Base-by-base conservation (phyloP, 2,888 invertebrate genomes). In the Sipha maydis region DNA sequence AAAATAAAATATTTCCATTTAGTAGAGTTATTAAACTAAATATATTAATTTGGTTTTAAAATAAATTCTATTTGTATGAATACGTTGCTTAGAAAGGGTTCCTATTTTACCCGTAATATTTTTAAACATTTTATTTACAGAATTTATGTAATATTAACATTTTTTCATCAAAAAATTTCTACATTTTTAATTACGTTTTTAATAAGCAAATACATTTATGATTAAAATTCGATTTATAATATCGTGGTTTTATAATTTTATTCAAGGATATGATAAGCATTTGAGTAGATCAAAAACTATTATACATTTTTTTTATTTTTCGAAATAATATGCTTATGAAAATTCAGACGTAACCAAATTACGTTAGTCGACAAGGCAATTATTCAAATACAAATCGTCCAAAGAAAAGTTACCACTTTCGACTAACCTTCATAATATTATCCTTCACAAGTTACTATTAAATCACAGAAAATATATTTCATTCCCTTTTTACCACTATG, bases 381-480 rank as follows among this genome's bases (percentile, higher is more conserved):
- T 48, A 48, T 56, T 83, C 56, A 34, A 56, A 34, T 56, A 56
- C 34, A 79, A 56, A 38, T 25, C 8, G 31, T 79, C 28, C 34
- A 25, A 79, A 61, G 34, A 79, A 61, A 79, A 79, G 34, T 25
- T 14, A 79, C 34, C n/a, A 48, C n/a, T 28, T 11, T 82, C 82
- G 82, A 48, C 21, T 14, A 73, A 73, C 54, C 54, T 34, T 48
- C 25, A 56, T 73, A 83, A 48, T 56, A 83, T 21, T 73, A 4
- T 31, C 48, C 11, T 48, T 14, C 11, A 11, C 14, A 48, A 9
- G 41, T 41, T 9, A 48, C 56, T 48, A 54, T 83, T 34, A 34
- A 83, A 73, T 71, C 54, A 54, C 19, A 34, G 17, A 73, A 17
- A 73, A 83, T 83, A 73, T 8, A 54, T 82, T 73, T 73, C n/a